These are phyloP conservation scores for Nanorana parkeri DNA, from an alignment of 2,113 vertebrate species.

Conservation along the genomic window DNA sequence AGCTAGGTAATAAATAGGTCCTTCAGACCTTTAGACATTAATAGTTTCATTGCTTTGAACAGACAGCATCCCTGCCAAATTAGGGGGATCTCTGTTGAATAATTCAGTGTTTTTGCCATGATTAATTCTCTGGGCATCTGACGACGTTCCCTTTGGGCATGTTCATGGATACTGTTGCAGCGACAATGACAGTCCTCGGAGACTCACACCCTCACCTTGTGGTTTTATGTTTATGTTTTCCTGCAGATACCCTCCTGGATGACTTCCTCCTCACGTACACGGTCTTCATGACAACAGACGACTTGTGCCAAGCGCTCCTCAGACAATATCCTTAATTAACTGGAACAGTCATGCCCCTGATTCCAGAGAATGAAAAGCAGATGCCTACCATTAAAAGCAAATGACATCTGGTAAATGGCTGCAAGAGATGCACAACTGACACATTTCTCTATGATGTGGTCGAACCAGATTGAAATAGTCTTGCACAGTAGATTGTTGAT, in stretches of 20 bases:
- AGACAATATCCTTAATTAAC: slow-evolving; percentile 92
- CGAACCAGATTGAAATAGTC: background rate
- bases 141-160: slow-evolving; percentile 51
- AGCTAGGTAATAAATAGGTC: slow-evolving; percentile 3
- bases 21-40: background rate
- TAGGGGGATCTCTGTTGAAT: slow-evolving; percentile 47
- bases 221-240: slow-evolving; percentile 63
- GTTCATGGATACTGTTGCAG: slow-evolving; percentile 31
- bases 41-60: slow-evolving; percentile 42
- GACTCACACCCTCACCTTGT: slow-evolving; percentile 26
- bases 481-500: background rate
- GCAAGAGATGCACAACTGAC: slow-evolving; percentile 17
- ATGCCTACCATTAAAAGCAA: slow-evolving; percentile 57
- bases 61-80: slow-evolving; percentile 17
- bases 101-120: slow-evolving; percentile 62
- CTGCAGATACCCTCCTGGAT: slow-evolving; percentile 89
- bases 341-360: slow-evolving; percentile 29
- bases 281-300: slow-evolving; percentile 94
- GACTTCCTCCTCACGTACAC: slow-evolving; percentile 96
- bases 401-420: slow-evolving; percentile 62
- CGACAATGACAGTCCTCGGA: slow-evolving; percentile 13
- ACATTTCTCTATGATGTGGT: slow-evolving; percentile 9
- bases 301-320: slow-evolving; percentile 93
- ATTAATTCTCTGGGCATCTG: slow-evolving; percentile 24
- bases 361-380: slow-evolving; percentile 36